Percentiles rank a stretch among this genome's conserved stretches.
Evolutionary conservation across 2,888 invertebrate genomes (phyloP).

Genomic region (Acanthosepion esculentum): DNA sequence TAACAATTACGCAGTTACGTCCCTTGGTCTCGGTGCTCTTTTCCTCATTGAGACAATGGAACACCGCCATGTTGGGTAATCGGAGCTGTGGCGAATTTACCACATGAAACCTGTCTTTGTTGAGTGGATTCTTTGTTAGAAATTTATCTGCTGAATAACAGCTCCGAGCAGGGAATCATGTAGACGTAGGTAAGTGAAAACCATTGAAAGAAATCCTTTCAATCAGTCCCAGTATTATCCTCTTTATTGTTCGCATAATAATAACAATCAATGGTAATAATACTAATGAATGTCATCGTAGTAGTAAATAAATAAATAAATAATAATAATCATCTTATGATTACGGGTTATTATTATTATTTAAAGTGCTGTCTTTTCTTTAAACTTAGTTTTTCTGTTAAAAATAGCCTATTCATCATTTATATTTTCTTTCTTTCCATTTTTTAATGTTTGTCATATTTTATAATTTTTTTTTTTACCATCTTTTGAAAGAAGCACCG

Average conservation of each 20-base stretch:
- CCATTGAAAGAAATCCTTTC: background rate
- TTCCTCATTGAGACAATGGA: background rate
- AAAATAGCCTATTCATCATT: background rate
- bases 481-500: no score
- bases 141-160: background rate
- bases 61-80: slow-evolving; percentile 33
- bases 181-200: slow-evolving; percentile 12
- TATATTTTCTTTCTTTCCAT: no score
- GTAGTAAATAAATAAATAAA: background rate
- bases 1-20: background rate
- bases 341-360: slow-evolving; percentile 14
- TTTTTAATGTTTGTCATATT: no score
- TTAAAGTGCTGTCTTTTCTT: background rate
- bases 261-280: background rate
- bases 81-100: slow-evolving; percentile 33
- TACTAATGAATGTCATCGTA: background rate
- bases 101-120: background rate
- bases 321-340: background rate
- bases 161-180: background rate
- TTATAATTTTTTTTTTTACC: no score
- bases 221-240: background rate
- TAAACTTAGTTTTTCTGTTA: background rate
- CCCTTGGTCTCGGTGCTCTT: background rate
- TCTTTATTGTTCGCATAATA: background rate
- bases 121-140: slow-evolving; percentile 12